phyloP scores from a whole-genome alignment of 2,888 invertebrate genomes.

The Deilephila elpenor region DNA sequence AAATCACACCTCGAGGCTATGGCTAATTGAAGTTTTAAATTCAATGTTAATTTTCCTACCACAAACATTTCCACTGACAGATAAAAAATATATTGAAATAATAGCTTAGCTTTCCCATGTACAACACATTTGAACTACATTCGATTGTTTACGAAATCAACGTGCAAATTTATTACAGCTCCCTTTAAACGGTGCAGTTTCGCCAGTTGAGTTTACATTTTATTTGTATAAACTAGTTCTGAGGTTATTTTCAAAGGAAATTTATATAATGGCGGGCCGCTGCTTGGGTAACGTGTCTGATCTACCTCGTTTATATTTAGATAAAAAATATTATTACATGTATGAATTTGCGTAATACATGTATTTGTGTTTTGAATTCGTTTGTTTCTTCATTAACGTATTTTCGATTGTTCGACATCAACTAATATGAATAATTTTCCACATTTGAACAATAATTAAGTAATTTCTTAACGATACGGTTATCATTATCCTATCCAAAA shows the following conservation, averaged over 20 bases:
- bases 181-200: conserved; percentile 41
- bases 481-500: too few relatives aligned
- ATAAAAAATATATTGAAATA: neutral
- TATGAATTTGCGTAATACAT: neutral
- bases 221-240: conserved; percentile 16
- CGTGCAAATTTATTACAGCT: conserved; percentile 40
- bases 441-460: too few relatives aligned
- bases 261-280: conserved; percentile 29
- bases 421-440: too few relatives aligned
- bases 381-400: neutral
- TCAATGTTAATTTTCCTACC: too few relatives aligned
- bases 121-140: neutral
- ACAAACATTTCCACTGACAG: neutral
- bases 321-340: neutral
- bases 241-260: conserved; percentile 28
- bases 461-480: too few relatives aligned
- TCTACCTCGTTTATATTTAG: conserved; percentile 17
- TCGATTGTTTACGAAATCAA: conserved; percentile 36
- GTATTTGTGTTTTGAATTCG: neutral
- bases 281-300: conserved; percentile 28
- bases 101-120: conserved; percentile 26
- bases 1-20: too few relatives aligned
- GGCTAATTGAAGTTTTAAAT: too few relatives aligned
- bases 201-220: conserved; percentile 25
- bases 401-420: too few relatives aligned